A percentile compares a stretch with the other conserved stretches of the same genome.
Conservation (phyloP, 2,888 invertebrate species). For the Amphipyra berbera region DNA sequence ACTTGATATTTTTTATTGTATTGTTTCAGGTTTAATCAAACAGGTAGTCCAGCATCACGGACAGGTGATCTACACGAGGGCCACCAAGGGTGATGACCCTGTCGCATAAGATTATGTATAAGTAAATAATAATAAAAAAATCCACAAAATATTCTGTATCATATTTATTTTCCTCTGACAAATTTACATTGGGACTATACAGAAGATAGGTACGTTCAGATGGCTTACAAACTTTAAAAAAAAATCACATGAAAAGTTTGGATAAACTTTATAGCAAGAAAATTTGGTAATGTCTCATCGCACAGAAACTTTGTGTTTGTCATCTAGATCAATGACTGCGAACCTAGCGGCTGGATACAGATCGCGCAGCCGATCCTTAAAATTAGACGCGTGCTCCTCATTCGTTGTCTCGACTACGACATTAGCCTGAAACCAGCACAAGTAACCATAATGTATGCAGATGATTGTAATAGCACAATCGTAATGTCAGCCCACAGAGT, state of each 20-base stretch:
- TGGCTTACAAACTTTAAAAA: no score
- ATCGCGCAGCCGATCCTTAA: constrained; percentile 77
- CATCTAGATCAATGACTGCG: constrained; percentile 73
- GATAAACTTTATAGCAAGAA: background rate
- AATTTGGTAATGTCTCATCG: constrained; percentile 43
- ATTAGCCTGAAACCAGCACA: constrained; percentile 74
- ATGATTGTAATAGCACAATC: constrained; percentile 4
- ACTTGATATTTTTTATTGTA: constrained; percentile 20
- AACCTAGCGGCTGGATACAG: constrained; percentile 79
- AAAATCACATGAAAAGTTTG: background rate
- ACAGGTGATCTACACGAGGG: constrained; percentile 98
- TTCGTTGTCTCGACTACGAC: constrained; percentile 83
- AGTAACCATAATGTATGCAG: constrained; percentile 6
- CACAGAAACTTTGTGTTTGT: constrained; percentile 69
- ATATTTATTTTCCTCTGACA: constrained; percentile 35
- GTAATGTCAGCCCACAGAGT: constrained; percentile 2
- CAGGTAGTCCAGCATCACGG: constrained; percentile 99
- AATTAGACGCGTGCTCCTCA: constrained; percentile 76
- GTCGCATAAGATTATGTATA: constrained; percentile 91
- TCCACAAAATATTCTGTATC: constrained; percentile 36
- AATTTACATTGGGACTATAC: constrained; percentile 24
- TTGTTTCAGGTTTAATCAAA: constrained; percentile 95
- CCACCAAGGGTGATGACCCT: constrained; percentile 97
- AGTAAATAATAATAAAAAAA: constrained; percentile 83
- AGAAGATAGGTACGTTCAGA: background rate